Evolutionary conservation across 2,888 invertebrate species (phyloP).

Genomic region (Volucella bombylans): DNA sequence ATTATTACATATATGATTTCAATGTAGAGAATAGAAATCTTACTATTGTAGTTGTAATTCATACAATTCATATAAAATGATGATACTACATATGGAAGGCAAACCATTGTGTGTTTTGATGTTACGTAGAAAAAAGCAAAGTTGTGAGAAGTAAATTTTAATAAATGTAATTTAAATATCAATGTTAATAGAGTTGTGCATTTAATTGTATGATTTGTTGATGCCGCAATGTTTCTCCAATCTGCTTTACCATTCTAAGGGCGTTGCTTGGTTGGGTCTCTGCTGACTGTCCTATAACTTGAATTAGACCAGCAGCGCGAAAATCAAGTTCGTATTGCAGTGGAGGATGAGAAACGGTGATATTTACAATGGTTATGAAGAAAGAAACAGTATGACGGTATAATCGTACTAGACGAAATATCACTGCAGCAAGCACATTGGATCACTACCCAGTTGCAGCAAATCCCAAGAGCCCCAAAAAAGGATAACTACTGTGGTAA

Average conservation of each 20-base stretch:
- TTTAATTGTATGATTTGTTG: conserved; percentile 2
- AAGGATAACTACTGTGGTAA: no score
- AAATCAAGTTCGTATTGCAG: background rate
- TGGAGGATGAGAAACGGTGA: no score
- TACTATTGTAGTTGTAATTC: conserved; percentile 49
- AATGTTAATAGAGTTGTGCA: conserved; percentile 35
- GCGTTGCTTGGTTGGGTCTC: no score
- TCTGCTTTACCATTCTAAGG: no score
- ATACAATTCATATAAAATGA: conserved; percentile 18
- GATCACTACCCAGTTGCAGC: no score
- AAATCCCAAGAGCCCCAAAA: no score
- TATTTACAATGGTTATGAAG: no score
- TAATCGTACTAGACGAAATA: no score
- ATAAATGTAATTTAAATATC: conserved; percentile 66
- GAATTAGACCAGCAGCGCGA: background rate
- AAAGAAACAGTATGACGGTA: no score
- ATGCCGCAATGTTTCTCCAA: no score
- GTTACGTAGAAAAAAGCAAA: conserved; percentile 26
- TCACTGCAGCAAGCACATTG: no score
- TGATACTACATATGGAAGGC: conserved; percentile 8
- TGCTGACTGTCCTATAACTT: background rate
- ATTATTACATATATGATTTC: conserved; percentile 37
- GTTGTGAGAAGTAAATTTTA: conserved; percentile 44
- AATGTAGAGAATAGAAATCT: conserved; percentile 38
- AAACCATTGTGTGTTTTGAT: conserved; percentile 45